phyloP scores from a whole-genome alignment of 2,113 vertebrate species.

The Xiphias gladius region DNA sequence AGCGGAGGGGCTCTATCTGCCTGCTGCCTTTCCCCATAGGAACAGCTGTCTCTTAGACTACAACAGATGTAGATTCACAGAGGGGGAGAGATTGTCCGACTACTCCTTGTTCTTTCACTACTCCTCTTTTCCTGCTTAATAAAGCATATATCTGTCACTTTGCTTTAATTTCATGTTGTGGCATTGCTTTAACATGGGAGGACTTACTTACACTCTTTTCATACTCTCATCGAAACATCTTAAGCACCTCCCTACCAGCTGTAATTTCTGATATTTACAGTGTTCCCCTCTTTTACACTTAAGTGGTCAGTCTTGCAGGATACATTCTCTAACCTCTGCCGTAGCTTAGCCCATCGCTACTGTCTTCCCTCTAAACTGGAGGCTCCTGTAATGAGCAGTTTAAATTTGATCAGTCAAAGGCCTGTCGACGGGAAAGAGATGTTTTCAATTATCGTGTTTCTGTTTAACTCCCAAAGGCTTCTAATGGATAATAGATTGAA shows the following conservation, averaged over 20 bases:
- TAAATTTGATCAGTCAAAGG: conserved; percentile 50
- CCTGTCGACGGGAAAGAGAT: conserved; percentile 46
- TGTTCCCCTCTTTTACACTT: conserved; percentile 1
- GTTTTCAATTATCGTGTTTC: conserved; percentile 54
- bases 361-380: conserved; percentile 15
- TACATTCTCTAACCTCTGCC: not conserved
- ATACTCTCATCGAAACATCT: not conserved
- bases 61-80: conserved; percentile 78
- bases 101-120: conserved; percentile 44
- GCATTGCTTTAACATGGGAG: not conserved
- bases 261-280: not conserved
- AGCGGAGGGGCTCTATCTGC: conserved; percentile 61
- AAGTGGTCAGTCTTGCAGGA: conserved; percentile 13
- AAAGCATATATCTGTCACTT: conserved; percentile 30
- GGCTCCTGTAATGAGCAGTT: conserved; percentile 47
- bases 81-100: conserved; percentile 51
- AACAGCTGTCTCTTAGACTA: conserved; percentile 78
- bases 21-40: conserved; percentile 79
- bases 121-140: conserved; percentile 32
- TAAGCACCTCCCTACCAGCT: not conserved
- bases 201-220: conserved; percentile 2
- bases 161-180: not conserved
- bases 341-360: not conserved
- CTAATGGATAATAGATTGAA: conserved; percentile 47
- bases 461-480: conserved; percentile 41